Evolutionary conservation across 2,113 vertebrate species (phyloP).

Genomic region (Myocastor coypus): DNA sequence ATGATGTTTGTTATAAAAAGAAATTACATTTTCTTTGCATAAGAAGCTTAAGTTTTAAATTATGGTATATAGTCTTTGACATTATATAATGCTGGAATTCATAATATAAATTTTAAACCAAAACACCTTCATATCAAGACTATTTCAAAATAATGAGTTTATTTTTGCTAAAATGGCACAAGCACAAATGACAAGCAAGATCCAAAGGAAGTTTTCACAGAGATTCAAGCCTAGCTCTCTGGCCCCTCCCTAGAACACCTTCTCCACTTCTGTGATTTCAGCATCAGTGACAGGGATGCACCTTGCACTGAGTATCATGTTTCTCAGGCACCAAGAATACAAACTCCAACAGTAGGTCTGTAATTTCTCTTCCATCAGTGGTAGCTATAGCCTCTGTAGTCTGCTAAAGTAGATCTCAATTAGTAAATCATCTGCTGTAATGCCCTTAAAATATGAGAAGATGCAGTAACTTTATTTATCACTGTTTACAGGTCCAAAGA

Average conservation of each 20-base stretch:
- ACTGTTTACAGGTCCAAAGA: not conserved
- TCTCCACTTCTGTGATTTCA: not conserved
- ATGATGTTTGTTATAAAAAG: conserved; percentile 13
- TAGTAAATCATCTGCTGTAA: conserved; percentile 37
- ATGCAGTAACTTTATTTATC: conserved; percentile 10
- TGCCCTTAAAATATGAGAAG: conserved; percentile 47
- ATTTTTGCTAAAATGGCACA: conserved; percentile 45
- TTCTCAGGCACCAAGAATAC: not conserved
- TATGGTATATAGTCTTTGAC: not conserved
- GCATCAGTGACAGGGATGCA: not conserved
- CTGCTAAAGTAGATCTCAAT: conserved; percentile 33
- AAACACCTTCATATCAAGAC: conserved; percentile 38
- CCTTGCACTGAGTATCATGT: not conserved
- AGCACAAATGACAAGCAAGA: not conserved
- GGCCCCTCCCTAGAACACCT: not conserved
- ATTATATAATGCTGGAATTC: not conserved
- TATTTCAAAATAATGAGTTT: conserved; percentile 42
- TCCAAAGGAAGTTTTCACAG: not conserved
- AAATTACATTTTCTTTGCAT: conserved; percentile 8
- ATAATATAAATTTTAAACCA: conserved; percentile 54
- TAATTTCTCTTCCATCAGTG: conserved; percentile 32
- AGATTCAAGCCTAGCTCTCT: not conserved
- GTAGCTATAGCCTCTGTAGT: not conserved
- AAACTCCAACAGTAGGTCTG: not conserved
- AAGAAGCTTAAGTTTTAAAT: conserved; percentile 27